Evolutionary conservation across 2,797 vertebrate species (phyloP).

Genomic region (Rousettus madagascariensis): DNA sequence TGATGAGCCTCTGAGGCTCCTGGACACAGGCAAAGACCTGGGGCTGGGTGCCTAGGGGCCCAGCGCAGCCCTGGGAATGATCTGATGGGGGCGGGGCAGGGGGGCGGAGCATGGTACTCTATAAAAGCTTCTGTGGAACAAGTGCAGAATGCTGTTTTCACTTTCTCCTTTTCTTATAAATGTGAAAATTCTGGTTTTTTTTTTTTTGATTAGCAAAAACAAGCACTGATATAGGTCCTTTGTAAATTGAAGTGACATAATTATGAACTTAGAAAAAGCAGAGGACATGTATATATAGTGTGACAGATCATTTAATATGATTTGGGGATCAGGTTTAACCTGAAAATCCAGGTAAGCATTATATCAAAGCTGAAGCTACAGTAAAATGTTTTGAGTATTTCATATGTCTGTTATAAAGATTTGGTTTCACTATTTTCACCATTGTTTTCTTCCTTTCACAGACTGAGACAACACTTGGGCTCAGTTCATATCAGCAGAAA

Average conservation of each 20-base stretch:
- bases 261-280: background rate
- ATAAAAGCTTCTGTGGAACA: background rate
- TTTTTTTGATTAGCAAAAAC: background rate
- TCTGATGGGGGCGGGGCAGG: too few relatives aligned
- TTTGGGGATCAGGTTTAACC: conserved; percentile 26
- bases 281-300: background rate
- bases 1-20: background rate
- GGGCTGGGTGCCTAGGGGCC: background rate
- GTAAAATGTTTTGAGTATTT: conserved; percentile 1
- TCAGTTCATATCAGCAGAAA: conserved; percentile 98
- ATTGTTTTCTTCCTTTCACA: conserved; percentile 83
- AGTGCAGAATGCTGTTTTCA: background rate
- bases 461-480: conserved; percentile 95
- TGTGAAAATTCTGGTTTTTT: background rate
- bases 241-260: background rate
- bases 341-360: background rate
- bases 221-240: background rate
- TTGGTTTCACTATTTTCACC: conserved; percentile 55
- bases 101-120: background rate
- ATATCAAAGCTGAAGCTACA: conserved; percentile 15
- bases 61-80: background rate
- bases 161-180: background rate
- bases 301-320: background rate
- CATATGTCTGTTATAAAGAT: background rate
- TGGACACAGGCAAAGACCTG: too few relatives aligned